These are phyloP conservation scores for Brachionus rubens DNA, from an alignment of 1,140 invertebrate genomes.

Conservation along the genomic window DNA sequence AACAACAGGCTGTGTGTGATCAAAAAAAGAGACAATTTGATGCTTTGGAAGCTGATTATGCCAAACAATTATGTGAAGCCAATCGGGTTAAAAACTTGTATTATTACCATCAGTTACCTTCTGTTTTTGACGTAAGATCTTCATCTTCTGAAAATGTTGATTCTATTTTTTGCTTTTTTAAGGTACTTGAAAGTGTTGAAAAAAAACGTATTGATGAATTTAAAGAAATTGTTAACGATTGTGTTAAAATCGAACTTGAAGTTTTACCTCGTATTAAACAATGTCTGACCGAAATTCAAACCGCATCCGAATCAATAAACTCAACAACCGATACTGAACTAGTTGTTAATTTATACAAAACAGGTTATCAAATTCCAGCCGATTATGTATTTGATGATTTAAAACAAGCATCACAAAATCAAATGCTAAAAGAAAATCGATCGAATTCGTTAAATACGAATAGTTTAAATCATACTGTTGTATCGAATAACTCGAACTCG, in stretches of 20 bases:
- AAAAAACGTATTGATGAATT: conserved; percentile 18
- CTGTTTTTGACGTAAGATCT: background rate
- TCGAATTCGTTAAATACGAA: background rate
- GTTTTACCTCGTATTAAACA: conserved; percentile 17
- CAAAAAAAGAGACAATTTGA: conserved; percentile 33
- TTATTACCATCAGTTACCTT: conserved; percentile 21
- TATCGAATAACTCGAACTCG: conserved; percentile 4
- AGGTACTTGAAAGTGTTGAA: background rate
- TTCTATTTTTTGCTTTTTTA: too few species aligned
- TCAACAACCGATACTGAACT: background rate
- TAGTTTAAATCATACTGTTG: background rate
- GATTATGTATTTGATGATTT: conserved; percentile 22
- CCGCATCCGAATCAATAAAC: background rate
- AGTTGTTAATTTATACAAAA: conserved; percentile 18
- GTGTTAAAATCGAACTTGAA: conserved; percentile 1
- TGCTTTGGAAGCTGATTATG: conserved; percentile 4
- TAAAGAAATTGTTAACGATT: background rate
- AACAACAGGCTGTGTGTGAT: background rate
- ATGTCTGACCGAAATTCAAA: background rate
- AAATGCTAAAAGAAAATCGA: background rate
- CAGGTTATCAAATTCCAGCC: conserved; percentile 11
- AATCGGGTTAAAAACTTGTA: conserved; percentile 28
- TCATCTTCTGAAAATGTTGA: too few species aligned
- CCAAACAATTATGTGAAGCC: conserved; percentile 33
- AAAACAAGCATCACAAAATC: background rate